phyloP scores from a whole-genome alignment of 2,888 invertebrate genomes.

The Ischnus inquisitorius region DNA sequence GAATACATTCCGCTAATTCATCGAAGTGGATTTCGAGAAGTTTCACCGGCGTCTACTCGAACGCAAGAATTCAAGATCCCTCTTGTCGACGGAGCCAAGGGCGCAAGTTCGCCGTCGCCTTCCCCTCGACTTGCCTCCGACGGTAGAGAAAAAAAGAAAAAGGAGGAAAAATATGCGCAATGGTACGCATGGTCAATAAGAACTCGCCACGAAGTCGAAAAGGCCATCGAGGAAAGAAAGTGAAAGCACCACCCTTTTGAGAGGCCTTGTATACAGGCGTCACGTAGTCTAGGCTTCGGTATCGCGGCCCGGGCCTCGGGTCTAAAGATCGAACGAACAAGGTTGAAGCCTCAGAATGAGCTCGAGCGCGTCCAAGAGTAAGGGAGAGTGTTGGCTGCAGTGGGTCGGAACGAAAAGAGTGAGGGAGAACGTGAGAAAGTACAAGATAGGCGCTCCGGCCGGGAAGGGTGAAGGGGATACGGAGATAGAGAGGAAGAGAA shows the following conservation, averaged over 20 bases:
- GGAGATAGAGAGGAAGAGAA: conserved; percentile 38
- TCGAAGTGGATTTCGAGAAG: too few species aligned
- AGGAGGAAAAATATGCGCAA: background rate
- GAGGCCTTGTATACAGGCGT: background rate
- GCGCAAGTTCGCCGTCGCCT: background rate
- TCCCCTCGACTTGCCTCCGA: conserved; percentile 20
- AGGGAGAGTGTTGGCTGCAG: conserved; percentile 36
- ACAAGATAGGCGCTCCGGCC: background rate
- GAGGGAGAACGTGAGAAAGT: conserved; percentile 39
- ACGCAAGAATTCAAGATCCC: conserved; percentile 23
- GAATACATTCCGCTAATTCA: too few species aligned
- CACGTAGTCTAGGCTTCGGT: conserved; percentile 40
- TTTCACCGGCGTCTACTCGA: background rate
- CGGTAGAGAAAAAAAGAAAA: too few species aligned
- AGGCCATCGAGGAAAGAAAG: conserved; percentile 18
- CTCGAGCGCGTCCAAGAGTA: conserved; percentile 70
- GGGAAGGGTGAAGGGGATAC: background rate
- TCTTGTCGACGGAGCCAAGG: too few species aligned
- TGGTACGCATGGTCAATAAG: conserved; percentile 24
- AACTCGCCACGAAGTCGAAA: background rate
- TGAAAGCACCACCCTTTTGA: conserved; percentile 36
- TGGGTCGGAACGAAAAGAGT: conserved; percentile 43
- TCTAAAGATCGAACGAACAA: conserved; percentile 77
- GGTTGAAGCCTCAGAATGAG: conserved; percentile 76
- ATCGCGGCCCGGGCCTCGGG: conserved; percentile 65